These are phyloP conservation scores for Sebastes elongatus DNA, from an alignment of 2,797 vertebrate genomes.

Conservation along the genomic window DNA sequence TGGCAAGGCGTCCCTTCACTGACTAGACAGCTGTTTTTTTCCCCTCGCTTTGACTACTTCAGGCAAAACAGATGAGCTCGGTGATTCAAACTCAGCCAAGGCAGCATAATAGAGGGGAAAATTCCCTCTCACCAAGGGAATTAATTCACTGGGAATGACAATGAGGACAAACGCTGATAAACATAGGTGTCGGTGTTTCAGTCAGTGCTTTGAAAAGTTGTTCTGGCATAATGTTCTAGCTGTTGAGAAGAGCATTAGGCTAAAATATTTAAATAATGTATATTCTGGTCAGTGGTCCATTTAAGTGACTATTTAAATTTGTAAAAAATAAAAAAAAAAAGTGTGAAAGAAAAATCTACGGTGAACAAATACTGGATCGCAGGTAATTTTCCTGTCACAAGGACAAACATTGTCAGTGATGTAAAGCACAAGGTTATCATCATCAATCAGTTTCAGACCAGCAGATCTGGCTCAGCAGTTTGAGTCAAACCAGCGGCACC, in stretches of 20 bases:
- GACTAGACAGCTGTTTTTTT: conserved; percentile 71
- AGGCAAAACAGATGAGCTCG: conserved; percentile 63
- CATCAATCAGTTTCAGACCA: neutral
- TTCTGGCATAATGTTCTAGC: neutral
- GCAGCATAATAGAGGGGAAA: conserved; percentile 55
- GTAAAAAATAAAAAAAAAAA: neutral
- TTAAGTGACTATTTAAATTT: neutral
- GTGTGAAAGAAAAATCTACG: neutral
- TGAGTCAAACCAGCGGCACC: neutral
- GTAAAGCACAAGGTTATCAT: neutral
- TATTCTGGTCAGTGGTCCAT: neutral
- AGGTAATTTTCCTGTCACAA: neutral
- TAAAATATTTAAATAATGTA: neutral
- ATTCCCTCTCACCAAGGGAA: conserved; percentile 53
- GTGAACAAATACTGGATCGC: neutral
- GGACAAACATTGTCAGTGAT: neutral
- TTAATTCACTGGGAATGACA: conserved; percentile 54
- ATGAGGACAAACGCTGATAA: conserved; percentile 31
- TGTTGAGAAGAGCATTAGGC: neutral
- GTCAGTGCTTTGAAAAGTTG: conserved; percentile 22
- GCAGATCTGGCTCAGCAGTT: neutral
- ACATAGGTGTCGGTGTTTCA: conserved; percentile 37
- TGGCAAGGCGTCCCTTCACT: conserved; percentile 59
- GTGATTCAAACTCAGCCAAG: conserved; percentile 63
- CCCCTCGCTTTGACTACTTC: conserved; percentile 56